Evolutionary conservation across 2,888 invertebrate genomes (phyloP).

Genomic region (Hanleya hanleyi): DNA sequence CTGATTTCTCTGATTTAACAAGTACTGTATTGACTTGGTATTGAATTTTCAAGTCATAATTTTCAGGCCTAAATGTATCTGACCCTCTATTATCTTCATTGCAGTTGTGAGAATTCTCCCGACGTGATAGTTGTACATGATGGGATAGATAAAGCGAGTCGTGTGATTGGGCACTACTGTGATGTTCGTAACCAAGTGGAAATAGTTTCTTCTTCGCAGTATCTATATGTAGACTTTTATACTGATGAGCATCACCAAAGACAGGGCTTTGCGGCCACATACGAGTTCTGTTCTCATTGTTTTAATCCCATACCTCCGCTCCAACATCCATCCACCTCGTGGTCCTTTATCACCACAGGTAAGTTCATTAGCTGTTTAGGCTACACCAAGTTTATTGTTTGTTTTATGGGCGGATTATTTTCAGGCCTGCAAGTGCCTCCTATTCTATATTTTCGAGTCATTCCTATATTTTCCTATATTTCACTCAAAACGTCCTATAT

Average conservation of each 20-base stretch:
- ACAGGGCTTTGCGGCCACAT: slow-evolving; percentile 63
- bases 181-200: slow-evolving; percentile 51
- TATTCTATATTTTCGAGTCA: too few relatives aligned
- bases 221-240: slow-evolving; percentile 56
- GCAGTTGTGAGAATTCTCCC: slow-evolving; percentile 51
- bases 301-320: slow-evolving; percentile 5
- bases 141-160: slow-evolving; percentile 44
- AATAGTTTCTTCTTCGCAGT: slow-evolving; percentile 47
- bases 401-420: too few relatives aligned
- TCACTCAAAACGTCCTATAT: too few relatives aligned
- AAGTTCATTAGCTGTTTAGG: too few relatives aligned
- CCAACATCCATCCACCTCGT: background rate
- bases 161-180: slow-evolving; percentile 51
- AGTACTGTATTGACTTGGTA: too few relatives aligned
- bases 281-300: slow-evolving; percentile 39
- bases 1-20: too few relatives aligned
- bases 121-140: slow-evolving; percentile 59
- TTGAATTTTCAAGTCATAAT: too few relatives aligned
- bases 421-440: too few relatives aligned
- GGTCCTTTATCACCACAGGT: background rate
- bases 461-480: too few relatives aligned
- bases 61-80: too few relatives aligned
- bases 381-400: too few relatives aligned
- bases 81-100: slow-evolving; percentile 16
- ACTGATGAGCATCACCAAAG: slow-evolving; percentile 47